phyloP scores from a whole-genome alignment of 2,797 vertebrate genomes.

The Todus mexicanus region DNA sequence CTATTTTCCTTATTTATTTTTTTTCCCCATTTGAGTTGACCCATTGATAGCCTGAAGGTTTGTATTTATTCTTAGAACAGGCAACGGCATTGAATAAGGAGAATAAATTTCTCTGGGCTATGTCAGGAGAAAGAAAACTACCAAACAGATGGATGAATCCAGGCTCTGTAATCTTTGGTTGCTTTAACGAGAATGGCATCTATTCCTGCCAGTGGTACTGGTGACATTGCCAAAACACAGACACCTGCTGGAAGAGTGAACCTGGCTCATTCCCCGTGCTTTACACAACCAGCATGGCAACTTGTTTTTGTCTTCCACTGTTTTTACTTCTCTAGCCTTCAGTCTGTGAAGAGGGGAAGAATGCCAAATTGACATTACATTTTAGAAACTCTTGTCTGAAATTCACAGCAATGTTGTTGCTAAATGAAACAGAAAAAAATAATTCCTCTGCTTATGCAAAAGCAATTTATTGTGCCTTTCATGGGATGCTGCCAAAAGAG shows the following conservation, averaged over 20 bases:
- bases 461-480: conserved; percentile 73
- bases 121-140: neutral
- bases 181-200: rapidly evolving
- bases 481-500: conserved; percentile 68
- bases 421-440: conserved; percentile 73
- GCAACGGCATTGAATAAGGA: neutral
- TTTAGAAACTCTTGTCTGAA: conserved; percentile 70
- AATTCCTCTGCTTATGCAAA: conserved; percentile 73
- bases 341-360: neutral
- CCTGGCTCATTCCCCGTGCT: rapidly evolving
- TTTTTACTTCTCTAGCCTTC: neutral
- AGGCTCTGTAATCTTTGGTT: neutral
- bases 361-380: conserved; percentile 61
- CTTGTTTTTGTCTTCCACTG: neutral
- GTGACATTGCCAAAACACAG: neutral
- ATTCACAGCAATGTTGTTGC: conserved; percentile 69
- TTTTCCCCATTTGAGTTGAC: neutral
- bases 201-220: neutral
- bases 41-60: neutral
- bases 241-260: neutral
- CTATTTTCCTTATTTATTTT: neutral
- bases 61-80: neutral
- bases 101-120: neutral
- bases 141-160: neutral
- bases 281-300: neutral